These are phyloP conservation scores for Eupithecia insigniata DNA, from an alignment of 2,888 invertebrate species.

Conservation along the genomic window DNA sequence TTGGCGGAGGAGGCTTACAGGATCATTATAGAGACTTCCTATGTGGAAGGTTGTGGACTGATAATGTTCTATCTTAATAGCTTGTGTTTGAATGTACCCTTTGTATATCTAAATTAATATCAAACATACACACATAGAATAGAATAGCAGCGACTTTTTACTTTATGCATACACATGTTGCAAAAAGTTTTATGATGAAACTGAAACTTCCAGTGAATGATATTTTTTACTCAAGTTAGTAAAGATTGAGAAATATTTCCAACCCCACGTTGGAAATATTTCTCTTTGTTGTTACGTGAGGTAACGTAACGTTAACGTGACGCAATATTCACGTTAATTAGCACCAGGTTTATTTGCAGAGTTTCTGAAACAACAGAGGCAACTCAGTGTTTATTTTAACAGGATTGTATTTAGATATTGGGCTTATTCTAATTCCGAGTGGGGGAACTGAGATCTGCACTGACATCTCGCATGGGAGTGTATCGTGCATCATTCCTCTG, in stretches of 20 bases:
- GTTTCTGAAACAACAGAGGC: neutral
- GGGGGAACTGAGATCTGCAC: too few species aligned
- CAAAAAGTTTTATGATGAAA: neutral
- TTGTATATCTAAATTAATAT: too few species aligned
- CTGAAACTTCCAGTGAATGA: neutral
- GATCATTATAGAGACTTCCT: too few species aligned
- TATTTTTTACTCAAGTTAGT: neutral
- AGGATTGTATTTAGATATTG: neutral
- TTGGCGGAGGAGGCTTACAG: neutral
- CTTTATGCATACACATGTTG: too few species aligned
- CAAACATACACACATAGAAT: too few species aligned
- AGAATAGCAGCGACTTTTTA: too few species aligned
- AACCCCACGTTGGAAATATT: neutral
- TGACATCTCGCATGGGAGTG: too few species aligned
- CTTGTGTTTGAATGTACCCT: neutral
- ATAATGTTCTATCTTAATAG: too few species aligned
- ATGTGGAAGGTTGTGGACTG: too few species aligned
- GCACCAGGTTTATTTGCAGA: neutral
- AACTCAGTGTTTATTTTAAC: neutral
- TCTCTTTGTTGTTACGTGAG: neutral
- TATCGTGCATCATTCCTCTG: too few species aligned
- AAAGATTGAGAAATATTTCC: neutral
- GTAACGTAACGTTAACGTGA: neutral
- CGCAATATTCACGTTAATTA: constrained; percentile 5
- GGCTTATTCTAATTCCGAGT: too few species aligned